Evolutionary conservation across 37 sponge, comb jelly and placozoan species (phyloP).

Genomic region (Oscarella lobularis): DNA sequence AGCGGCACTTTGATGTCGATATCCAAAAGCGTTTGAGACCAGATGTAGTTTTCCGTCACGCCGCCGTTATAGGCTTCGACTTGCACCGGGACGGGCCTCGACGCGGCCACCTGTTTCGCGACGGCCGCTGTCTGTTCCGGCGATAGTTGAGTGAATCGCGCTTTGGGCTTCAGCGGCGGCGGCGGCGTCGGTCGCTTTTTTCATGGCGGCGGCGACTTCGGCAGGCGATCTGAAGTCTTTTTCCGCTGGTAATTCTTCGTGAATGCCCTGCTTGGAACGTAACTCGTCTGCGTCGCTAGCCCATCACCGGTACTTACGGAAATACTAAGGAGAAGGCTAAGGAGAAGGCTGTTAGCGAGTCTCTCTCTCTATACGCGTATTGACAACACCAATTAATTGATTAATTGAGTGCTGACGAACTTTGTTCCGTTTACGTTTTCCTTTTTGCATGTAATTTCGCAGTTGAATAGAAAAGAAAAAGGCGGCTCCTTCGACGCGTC

Average conservation of each 20-base stretch:
- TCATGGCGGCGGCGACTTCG: background rate
- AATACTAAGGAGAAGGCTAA: background rate
- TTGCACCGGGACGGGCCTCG: background rate
- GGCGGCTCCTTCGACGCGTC: too few relatives aligned
- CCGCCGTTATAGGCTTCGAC: conserved; percentile 77
- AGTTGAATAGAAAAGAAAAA: too few relatives aligned
- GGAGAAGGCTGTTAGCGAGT: too few relatives aligned
- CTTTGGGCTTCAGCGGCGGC: background rate
- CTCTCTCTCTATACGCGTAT: too few relatives aligned
- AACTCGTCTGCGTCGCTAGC: background rate
- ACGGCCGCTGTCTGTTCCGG: too few relatives aligned
- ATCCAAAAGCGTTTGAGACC: conserved; percentile 81
- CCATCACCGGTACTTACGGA: background rate
- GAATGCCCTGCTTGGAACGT: background rate
- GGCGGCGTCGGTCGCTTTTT: background rate
- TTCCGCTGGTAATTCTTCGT: too few relatives aligned
- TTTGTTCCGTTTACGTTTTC: too few relatives aligned
- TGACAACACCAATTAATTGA: too few relatives aligned
- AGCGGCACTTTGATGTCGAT: conserved; percentile 62
- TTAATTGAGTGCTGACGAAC: too few relatives aligned
- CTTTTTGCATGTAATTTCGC: too few relatives aligned
- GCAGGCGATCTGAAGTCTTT: too few relatives aligned
- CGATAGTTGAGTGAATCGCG: background rate
- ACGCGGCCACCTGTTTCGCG: background rate
- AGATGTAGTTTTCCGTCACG: conserved; percentile 61